Evolutionary conservation across 92 coral and sea anemone genomes (phyloP), one percentile per base, ranked within the genome.

Genomic region (Zoanthus solanderi): DNA sequence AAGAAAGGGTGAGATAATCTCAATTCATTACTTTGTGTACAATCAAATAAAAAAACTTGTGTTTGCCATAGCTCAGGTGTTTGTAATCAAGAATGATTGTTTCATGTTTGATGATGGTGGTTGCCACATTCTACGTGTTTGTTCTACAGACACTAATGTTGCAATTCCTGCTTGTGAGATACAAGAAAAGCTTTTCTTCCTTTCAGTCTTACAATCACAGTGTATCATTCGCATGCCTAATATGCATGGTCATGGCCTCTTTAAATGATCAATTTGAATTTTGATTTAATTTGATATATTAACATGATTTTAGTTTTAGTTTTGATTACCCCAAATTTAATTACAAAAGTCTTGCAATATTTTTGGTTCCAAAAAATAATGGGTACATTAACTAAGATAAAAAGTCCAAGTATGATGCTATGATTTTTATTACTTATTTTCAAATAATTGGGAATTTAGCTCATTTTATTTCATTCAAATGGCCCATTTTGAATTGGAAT

Each of bases 221-320:
- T 88, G 47, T 88, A 78, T 83, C 44, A 54, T 88, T 32, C 80
- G 87, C 11, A 47, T 88, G 78, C 78, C 79, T 68, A 88, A 88
- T 71, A 79, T 88, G 42, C 79, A 79, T 79, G 91, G 87, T 11
- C 82, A 79, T 88, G 90, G 87, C 79, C 87, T 88, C 66, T 72
- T 88, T 71, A 79, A 88, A 67, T 71, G 18, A 72, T 0, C 23
- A 67, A 67, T 32, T 29, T 1, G 32, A 66, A 66, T 66, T 66
- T 66, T 66, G 72, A 16, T 61, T 15, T 29, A 23, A 34, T 34
- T 34, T 34, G 42, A 34, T 34, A 34, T 34, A 34, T 34, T 18
- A 18, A 18, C 37, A 66, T 23, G 23, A 23, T 18, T 66, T 12
- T 12, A 15, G 6, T 61, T 61, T 61, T 14, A 61, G 29, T n/a